Percentiles rank a stretch among this genome's conserved stretches.
phyloP scores from a whole-genome alignment of 2,888 invertebrate genomes.

The Eupsilia transversa region DNA sequence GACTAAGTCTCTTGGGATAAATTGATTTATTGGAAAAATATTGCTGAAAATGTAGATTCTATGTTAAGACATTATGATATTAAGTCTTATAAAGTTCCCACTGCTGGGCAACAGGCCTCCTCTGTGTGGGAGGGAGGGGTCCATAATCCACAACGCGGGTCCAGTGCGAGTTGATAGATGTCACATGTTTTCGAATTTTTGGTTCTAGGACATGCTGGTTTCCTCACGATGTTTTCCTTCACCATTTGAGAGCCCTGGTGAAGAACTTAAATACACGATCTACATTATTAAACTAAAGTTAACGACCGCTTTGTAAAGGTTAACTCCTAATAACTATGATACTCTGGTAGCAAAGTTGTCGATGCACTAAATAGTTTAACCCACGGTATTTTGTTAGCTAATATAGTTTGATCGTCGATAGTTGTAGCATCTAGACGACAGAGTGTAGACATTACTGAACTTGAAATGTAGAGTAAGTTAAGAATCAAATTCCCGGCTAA shows the following conservation, averaged over 20 bases:
- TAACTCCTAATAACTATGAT: slow-evolving; percentile 53
- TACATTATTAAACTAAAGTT: slow-evolving; percentile 34
- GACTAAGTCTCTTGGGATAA: not conserved
- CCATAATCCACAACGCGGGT: too few species aligned
- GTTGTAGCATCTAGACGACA: not conserved
- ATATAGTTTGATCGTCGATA: slow-evolving; percentile 13
- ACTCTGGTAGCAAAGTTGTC: slow-evolving; percentile 38
- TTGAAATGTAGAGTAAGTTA: not conserved
- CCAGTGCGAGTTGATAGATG: too few species aligned
- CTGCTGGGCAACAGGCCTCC: too few species aligned
- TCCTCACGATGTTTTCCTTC: too few species aligned
- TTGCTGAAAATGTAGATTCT: not conserved
- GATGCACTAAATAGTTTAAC: slow-evolving; percentile 52
- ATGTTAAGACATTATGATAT: slow-evolving; percentile 28
- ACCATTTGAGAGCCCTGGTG: too few species aligned
- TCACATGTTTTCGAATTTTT: too few species aligned
- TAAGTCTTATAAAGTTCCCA: too few species aligned
- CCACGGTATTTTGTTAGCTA: slow-evolving; percentile 44
- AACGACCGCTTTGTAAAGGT: slow-evolving; percentile 27
- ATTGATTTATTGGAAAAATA: not conserved
- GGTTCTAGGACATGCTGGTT: too few species aligned
- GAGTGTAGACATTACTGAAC: not conserved
- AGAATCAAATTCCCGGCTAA: not conserved
- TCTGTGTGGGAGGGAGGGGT: too few species aligned
- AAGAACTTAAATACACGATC: too few species aligned